These are phyloP conservation scores for Mycteria americana DNA, from an alignment of 2,797 vertebrate species.

Conservation along the genomic window DNA sequence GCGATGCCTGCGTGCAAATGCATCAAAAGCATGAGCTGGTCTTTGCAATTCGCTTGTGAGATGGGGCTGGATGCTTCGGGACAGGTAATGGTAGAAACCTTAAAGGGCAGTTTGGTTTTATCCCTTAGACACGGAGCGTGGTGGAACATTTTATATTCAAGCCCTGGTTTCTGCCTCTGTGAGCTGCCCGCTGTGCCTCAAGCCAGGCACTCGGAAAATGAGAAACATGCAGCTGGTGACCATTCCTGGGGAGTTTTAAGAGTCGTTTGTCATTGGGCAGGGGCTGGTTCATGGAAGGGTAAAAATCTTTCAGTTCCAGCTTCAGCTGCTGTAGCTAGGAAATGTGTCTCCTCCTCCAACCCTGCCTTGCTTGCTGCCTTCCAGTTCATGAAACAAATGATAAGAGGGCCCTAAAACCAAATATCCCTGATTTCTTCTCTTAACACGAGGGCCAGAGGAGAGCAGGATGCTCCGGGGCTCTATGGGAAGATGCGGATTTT, in stretches of 20 bases:
- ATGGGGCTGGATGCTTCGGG: neutral
- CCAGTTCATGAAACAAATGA: neutral
- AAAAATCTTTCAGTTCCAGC: neutral
- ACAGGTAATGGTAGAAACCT: fast-evolving
- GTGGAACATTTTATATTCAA: neutral
- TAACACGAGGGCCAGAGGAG: neutral
- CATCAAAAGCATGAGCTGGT: neutral
- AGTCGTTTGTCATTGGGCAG: neutral
- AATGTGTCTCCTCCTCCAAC: neutral
- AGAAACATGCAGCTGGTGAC: neutral
- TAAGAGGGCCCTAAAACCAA: neutral
- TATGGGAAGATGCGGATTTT: neutral
- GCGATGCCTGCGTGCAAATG: neutral
- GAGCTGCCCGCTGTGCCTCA: neutral
- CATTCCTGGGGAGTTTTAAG: neutral
- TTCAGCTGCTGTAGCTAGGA: neutral
- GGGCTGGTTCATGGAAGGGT: neutral
- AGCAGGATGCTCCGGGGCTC: neutral
- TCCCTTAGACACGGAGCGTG: fast-evolving
- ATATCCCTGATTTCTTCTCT: neutral
- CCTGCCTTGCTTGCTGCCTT: neutral
- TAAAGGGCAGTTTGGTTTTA: neutral
- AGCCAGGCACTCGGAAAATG: neutral
- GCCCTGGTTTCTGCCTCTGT: neutral
- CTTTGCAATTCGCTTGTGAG: neutral